Evolutionary conservation across 2,797 vertebrate species (phyloP).

Genomic region (Pseudomugil tenellus): DNA sequence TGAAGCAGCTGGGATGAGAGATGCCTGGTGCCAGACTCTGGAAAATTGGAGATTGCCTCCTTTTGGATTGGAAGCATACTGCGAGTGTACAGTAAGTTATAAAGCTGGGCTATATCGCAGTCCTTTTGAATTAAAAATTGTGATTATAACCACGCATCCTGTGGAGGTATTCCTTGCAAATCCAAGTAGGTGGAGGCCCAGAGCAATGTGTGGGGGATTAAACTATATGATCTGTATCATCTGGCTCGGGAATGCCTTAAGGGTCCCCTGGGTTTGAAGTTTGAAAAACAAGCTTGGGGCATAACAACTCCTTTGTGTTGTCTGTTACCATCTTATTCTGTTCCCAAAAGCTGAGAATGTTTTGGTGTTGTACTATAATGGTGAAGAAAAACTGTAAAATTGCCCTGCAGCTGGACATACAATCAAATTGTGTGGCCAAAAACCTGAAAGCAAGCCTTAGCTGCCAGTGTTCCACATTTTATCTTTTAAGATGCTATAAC

Average conservation of each 20-base stretch:
- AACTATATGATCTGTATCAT: neutral
- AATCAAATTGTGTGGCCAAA: neutral
- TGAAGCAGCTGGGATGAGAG: neutral
- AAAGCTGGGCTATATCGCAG: neutral
- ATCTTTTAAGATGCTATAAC: neutral
- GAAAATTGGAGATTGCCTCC: neutral
- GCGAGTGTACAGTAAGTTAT: neutral
- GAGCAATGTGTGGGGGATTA: neutral
- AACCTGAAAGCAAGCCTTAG: neutral
- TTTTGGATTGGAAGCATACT: neutral
- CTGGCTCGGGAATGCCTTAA: conserved; percentile 3
- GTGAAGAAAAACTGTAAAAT: neutral
- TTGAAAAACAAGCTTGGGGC: neutral
- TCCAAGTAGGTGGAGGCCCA: neutral
- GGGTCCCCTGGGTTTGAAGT: neutral
- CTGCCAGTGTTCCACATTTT: neutral
- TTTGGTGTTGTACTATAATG: neutral
- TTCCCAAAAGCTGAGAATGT: neutral
- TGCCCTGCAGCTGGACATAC: neutral
- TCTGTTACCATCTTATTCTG: neutral
- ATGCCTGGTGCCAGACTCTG: neutral
- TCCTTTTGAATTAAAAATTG: conserved; percentile 1
- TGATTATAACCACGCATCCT: neutral
- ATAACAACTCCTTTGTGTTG: neutral
- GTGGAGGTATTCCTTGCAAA: conserved; percentile 7